Evolutionary conservation across 2,113 vertebrate genomes (phyloP), one percentile per base, ranked within the genome.

Genomic region (Hypanus sabinus): DNA sequence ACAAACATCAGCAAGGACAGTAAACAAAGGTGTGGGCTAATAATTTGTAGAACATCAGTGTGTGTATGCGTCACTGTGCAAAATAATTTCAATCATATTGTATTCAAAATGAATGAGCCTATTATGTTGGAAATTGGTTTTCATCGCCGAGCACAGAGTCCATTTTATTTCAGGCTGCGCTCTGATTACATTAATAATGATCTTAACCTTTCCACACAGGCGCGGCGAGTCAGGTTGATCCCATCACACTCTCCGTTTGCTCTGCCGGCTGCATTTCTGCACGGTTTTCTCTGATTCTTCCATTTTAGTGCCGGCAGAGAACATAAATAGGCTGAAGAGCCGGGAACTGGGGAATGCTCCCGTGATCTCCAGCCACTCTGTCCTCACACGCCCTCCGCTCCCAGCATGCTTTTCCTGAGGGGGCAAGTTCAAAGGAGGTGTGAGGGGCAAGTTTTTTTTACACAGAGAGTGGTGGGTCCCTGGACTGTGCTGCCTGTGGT

Each of bases 121-220:
- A 90, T 90, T 90, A 90, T 90, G 60, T 65, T 36, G 85, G 62
- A 90, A 90, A 90, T 90, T 90, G 85, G 60, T 90, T 90, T 90
- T 90, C 85, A 90, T 90, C 85, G 33, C 60, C n/a, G 65, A 90
- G 85, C 85, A 90, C 85, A 65, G 85, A n/a, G 85, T 90, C 57
- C 85, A 90, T 90, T 90, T 90, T 90, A 90, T 90, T 65, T 65
- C 33, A 62, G 62, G 60, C 85, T 65, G 85, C 38, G n/a, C 60
- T 88, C 30, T 90, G 85, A 90, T 90, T 90, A 33, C 85, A 68
- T 90, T 90, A 90, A 90, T 90, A 90, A 90, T 90, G 85, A 90
- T 90, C 62, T 65, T 90, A 90, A 90, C 85, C 85, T 90, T 90
- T 90, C 30, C 30, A 90, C 30, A 68, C 16, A 20, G 5, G 62